Percentiles rank a stretch among this genome's conserved stretches.
These are phyloP conservation scores for Porites cylindrica DNA, from an alignment of 92 coral and sea anemone species.

Conservation along the genomic window DNA sequence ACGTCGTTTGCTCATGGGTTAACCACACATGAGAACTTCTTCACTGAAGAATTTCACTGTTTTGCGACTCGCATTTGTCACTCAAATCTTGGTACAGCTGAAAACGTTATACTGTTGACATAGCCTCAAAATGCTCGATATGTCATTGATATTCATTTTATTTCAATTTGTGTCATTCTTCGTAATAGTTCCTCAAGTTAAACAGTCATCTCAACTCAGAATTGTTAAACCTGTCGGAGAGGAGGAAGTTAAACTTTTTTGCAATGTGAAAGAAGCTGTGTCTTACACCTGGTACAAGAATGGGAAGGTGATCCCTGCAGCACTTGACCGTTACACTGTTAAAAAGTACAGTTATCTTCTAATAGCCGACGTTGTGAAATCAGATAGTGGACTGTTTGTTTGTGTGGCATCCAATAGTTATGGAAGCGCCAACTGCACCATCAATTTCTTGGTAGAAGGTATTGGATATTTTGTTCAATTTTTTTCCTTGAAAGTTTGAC, in stretches of 20 bases:
- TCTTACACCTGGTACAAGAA: slow-evolving; percentile 65
- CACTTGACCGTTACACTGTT: slow-evolving; percentile 13
- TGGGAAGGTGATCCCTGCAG: slow-evolving; percentile 1
- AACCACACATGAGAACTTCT: too few species aligned
- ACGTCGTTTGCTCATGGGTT: too few species aligned
- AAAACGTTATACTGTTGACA: too few species aligned
- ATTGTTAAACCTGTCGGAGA: slow-evolving; percentile 53
- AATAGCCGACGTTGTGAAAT: slow-evolving; percentile 52
- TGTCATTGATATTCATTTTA: not conserved
- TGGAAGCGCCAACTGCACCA: slow-evolving; percentile 41
- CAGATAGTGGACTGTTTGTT: slow-evolving; percentile 60
- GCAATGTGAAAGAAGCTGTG: slow-evolving; percentile 46
- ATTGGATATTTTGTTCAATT: not conserved
- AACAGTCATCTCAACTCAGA: slow-evolving; percentile 11
- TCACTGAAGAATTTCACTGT: too few species aligned
- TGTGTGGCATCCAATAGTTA: slow-evolving; percentile 59
- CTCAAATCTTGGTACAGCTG: too few species aligned
- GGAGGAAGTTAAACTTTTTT: slow-evolving; percentile 46
- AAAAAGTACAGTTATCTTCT: slow-evolving; percentile 41
- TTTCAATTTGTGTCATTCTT: not conserved
- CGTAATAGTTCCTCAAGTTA: slow-evolving; percentile 41
- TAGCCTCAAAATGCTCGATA: too few species aligned
- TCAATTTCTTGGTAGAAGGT: slow-evolving; percentile 55
- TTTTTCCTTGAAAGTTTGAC: not conserved
- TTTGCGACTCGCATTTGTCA: too few species aligned